Evolutionary conservation across 2,113 vertebrate species (phyloP), one percentile per base, ranked within the genome.

Genomic region (Planiliza haematocheilus): DNA sequence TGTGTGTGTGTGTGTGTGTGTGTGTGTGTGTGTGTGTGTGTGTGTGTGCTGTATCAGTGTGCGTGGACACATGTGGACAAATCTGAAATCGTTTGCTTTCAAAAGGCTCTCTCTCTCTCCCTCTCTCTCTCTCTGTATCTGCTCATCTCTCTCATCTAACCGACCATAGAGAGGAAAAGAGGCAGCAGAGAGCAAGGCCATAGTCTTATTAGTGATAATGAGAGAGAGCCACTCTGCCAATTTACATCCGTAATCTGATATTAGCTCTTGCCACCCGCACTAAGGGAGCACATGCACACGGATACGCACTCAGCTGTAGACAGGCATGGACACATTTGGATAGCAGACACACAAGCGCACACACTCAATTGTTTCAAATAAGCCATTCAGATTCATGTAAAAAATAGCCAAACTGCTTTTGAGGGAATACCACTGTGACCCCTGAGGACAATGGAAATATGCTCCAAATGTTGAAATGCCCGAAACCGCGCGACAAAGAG

Each of bases 191-290:
- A 87, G 86, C 57, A 81, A 90, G 87, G 81, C 81, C 85, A 84
- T 85, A 89, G 89, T 93, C 90, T 92, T 91, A 93, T 93, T 93
- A 93, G 89, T 69, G 87, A 89, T 93, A 93, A 93, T 93, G 92
- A 93, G 92, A 92, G 87, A 87, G 87, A 91, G 88, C 79, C 89
- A 92, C 88, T 93, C 84, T 84, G 87, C 86, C 89, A 93, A 93
- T 92, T 93, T 93, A 89, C 91, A 93, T 92, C 70, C 75, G 82
- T 93, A 93, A 94, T 94, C 89, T 93, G 91, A 93, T 93, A 93
- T 93, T 92, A 94, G 88, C 87, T 86, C 65, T 83, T 87, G 86
- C 88, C 90, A 90, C 87, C 81, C 75, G 72, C 77, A 80, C 84
- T 76, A 68, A 84, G 51, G 38, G 80, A 55, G 61, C 74, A 42